Base-by-base conservation (phyloP, 1,140 invertebrate species). In the Zophobas morio region DNA sequence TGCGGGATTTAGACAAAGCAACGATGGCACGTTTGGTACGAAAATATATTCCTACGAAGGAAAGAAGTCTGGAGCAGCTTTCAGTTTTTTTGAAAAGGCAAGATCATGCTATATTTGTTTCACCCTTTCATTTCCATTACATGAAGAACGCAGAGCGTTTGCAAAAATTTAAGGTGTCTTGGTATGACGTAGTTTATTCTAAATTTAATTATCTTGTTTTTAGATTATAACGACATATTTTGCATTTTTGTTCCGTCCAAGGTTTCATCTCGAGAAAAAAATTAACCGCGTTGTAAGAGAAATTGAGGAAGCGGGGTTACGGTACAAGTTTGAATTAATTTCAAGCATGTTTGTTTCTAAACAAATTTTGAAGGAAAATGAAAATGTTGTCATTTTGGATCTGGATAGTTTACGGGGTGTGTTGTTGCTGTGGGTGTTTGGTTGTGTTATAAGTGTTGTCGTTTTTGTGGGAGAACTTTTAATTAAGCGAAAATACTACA, bases 401-500 rank as follows among this genome's bases (percentile, higher is more conserved):
- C n/a, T 60, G 2, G 56, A 60, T n/a, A 36, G 37, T 60, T 60
- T 60, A 8, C 36, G n/a, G n/a, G 56, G 56, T 5, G 56, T 60
- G 33, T 60, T 60, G 5, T 20, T 60, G 6, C 8, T 60, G 6
- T 60, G 56, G 56, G 37, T 60, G 35, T 35, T 39, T 6, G 56
- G 56, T 0, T 60, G 56, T 39, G 6, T 39, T 4, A 5, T 37
- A n/a, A 5, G 34, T 2, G 2, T 6, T 60, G 33, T 60, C 1
- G 5, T 37, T 60, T 60, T 60, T 60, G 5, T 36, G 5, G 20
- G 5, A 20, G 49, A 53, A 53, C 20, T 53, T 20, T 20, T 20
- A 20, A 20, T 20, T 20, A 20, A 20, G 20, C 20, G 20, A 20
- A 20, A 20, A 20, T 20, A 20, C 20, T 20, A 20, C 20, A 20